A percentile compares a stretch with the other conserved stretches of the same genome.
phyloP scores from a whole-genome alignment of 2,888 invertebrate genomes.

The Epistrophe grossulariae region DNA sequence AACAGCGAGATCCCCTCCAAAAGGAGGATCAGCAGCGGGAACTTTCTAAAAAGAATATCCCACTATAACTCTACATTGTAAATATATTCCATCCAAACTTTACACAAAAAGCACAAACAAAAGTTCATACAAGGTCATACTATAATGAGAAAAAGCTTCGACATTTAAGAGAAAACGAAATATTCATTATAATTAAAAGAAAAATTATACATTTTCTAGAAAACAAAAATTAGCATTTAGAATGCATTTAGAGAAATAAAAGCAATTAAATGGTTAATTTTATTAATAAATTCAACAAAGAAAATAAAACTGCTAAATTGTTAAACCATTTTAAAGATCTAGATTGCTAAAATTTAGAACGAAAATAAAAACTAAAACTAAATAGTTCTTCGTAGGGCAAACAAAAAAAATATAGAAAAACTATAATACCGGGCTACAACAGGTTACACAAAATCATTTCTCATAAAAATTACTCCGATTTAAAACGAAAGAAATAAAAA shows the following conservation, averaged over 20 bases:
- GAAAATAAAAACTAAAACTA: constrained; percentile 8
- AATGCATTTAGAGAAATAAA: constrained; percentile 66
- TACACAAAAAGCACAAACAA: constrained; percentile 62
- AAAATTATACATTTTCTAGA: constrained; percentile 33
- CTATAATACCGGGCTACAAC: constrained; percentile 48
- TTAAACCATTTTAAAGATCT: constrained; percentile 44
- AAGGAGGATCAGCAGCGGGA: constrained; percentile 73
- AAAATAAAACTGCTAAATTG: constrained; percentile 32
- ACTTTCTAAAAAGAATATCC: constrained; percentile 46
- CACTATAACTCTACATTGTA: constrained; percentile 50
- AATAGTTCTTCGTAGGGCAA: constrained; percentile 55
- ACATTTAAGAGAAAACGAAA: constrained; percentile 14
- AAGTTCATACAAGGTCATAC: constrained; percentile 34
- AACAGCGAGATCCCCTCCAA: constrained; percentile 78
- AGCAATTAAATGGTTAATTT: constrained; percentile 66
- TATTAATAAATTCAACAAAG: constrained; percentile 32
- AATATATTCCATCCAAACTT: constrained; percentile 70
- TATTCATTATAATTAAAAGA: constrained; percentile 30
- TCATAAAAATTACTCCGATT: constrained; percentile 15
- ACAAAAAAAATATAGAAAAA: constrained; percentile 37
- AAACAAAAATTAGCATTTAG: constrained; percentile 61
- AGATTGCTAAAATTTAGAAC: constrained; percentile 59
- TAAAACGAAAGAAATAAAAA: not conserved
- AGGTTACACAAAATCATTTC: constrained; percentile 50
- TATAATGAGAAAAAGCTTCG: constrained; percentile 29